Evolutionary conservation across 1,140 invertebrate genomes (phyloP), one percentile per base, ranked within the genome.

Genomic region (Arctopsyche grandis): DNA sequence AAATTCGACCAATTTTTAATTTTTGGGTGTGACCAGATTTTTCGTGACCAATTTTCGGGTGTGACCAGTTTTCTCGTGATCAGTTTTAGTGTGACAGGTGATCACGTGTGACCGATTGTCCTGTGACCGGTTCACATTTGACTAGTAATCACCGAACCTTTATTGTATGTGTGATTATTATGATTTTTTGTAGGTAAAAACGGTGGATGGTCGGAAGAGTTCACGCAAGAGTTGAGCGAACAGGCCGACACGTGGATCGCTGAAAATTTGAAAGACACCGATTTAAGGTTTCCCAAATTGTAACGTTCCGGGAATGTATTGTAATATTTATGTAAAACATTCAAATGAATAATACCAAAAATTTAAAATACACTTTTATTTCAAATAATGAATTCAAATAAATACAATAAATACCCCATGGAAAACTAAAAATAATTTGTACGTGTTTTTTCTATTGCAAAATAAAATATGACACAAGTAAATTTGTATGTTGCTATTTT

Each of bases 201-300:
- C 43, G 92, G 91, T 16, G 89, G 90, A 21, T 94, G 92, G 92
- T 89, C 89, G 21, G 90, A 91, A 52, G 88, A 91, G 79, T 93
- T 93, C 77, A 90, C 89, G 12, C 83, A 86, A 7, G 89, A 92
- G 80, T 86, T 93, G 80, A 86, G 88, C 22, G 79, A 84, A 26
- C 86, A 90, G 80, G 91, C 93, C 0, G 88, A 94, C 77, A 70
- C 86, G 43, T 93, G 92, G 92, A 92, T 93, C 10, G 83, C 86
- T 1, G 85, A 90, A 70, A 92, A 93, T 85, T 84, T 92, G 19
- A 84, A 85, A 69, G 84, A 89, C 19, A 90, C 89, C 0, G 90
- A 91, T 85, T 83, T 92, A 0, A 81, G 83, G 69, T 93, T 92
- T 81, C 91, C 90, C 1, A n/a, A 66, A 12, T 14, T 66, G 24